Base-by-base conservation (phyloP, 1,140 invertebrate species). In the Orchesella cincta region DNA sequence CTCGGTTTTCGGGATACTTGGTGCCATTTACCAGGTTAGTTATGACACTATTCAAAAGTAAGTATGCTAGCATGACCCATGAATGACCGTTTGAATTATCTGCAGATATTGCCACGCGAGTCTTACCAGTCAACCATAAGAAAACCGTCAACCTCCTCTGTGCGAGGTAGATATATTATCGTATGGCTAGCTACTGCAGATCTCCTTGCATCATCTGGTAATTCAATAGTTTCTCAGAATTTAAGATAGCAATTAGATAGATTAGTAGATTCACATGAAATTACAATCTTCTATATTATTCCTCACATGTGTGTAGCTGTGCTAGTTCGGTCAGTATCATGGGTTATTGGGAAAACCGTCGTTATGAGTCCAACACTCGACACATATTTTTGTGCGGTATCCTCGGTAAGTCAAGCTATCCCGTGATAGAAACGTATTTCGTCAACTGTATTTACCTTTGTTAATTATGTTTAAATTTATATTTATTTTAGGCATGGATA, bases 181-280 rank as follows among this genome's bases (percentile, higher is more conserved):
- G 86, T 92, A 62, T 93, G 92, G 91, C 85, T 94, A 29, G 92
- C 93, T 20, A 85, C 92, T 72, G 91, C 92, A 35, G 92, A 93
- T 87, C 86, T 93, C 26, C 84, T 93, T 46, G 93, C 92, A 74
- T 91, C 92, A 18, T 84, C 91, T 83, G n/a, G n/a, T n/a, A n/a
- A n/a, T n/a, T n/a, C n/a, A n/a, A n/a, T n/a, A n/a, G n/a, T n/a
- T n/a, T n/a, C 92, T 92, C 92, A 81, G 54, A 35, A 46, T 20
- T 74, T 74, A n/a, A 14, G 1, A 29, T 79, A 23, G n/a, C n/a
- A n/a, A n/a, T n/a, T n/a, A n/a, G n/a, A 26, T 72, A 28, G n/a
- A 46, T 26, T 54, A 52, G 18, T 29, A 36, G 34, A 46, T 34
- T 72, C 18, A 67, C 57, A 64, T n/a, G n/a, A 62, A 46, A 8